phyloP scores from a whole-genome alignment of 2,797 vertebrate genomes.

The Hippocampus kuda region DNA sequence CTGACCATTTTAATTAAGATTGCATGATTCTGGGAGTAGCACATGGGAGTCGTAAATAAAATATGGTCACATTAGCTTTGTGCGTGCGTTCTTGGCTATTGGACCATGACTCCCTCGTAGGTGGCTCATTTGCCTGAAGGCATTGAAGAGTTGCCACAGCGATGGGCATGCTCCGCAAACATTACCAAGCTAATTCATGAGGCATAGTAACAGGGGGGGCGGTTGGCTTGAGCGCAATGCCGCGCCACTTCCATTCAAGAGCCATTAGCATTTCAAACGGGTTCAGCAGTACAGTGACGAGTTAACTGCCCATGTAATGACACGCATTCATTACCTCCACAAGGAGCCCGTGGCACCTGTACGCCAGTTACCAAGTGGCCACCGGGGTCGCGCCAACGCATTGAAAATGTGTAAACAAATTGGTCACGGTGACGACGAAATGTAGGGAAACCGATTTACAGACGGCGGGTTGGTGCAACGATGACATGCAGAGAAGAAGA shows the following conservation, averaged over 20 bases:
- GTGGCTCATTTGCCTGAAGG: slow-evolving; percentile 15
- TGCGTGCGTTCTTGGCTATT: background rate
- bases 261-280: slow-evolving; percentile 78
- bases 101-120: background rate
- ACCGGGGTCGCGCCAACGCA: slow-evolving; percentile 12
- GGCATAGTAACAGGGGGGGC: slow-evolving; percentile 23
- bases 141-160: slow-evolving; percentile 12
- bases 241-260: slow-evolving; percentile 52
- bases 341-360: slow-evolving; percentile 66
- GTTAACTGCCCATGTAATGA: slow-evolving; percentile 75
- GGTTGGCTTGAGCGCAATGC: slow-evolving; percentile 23
- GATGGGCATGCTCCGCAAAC: slow-evolving; percentile 35
- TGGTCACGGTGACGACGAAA: slow-evolving; percentile 1
- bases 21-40: too few relatives aligned
- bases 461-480: background rate
- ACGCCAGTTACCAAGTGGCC: slow-evolving; percentile 49
- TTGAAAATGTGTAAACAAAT: slow-evolving; percentile 10
- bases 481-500: background rate
- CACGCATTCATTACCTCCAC: slow-evolving; percentile 72
- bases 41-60: too few relatives aligned
- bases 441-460: background rate
- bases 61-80: background rate
- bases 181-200: slow-evolving; percentile 42
- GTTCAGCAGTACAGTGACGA: slow-evolving; percentile 72
- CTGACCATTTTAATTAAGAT: too few relatives aligned